A percentile compares a stretch with the other conserved stretches of the same genome.
phyloP scores from a whole-genome alignment of 2,113 vertebrate genomes.

The Pedionomus torquatus region DNA sequence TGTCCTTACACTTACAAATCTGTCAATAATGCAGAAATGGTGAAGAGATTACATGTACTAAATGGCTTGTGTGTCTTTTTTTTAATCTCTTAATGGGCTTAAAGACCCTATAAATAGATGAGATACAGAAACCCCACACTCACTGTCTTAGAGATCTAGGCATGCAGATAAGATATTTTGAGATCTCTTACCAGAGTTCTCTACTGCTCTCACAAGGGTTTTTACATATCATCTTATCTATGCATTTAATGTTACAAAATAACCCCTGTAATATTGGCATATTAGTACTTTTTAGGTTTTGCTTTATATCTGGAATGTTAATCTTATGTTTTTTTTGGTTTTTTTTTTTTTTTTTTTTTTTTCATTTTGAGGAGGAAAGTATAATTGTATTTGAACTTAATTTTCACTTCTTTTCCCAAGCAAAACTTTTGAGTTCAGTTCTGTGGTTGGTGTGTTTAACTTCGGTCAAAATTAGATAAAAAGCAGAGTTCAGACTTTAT shows the following conservation, averaged over 20 bases:
- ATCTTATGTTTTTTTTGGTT: background rate
- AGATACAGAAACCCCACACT: background rate
- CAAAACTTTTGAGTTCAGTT: background rate
- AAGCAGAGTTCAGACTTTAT: background rate
- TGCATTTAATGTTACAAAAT: background rate
- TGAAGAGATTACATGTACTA: background rate
- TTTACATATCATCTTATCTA: background rate
- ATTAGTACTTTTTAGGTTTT: background rate
- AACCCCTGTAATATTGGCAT: background rate
- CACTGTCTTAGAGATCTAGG: background rate
- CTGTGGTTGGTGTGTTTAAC: background rate
- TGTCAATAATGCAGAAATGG: background rate
- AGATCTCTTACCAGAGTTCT: background rate
- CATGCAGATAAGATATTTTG: background rate
- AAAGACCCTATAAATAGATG: background rate
- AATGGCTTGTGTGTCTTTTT: background rate
- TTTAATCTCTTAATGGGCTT: background rate
- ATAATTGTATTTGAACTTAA: background rate
- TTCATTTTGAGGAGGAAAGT: background rate
- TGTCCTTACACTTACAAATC: background rate
- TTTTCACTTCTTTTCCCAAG: background rate
- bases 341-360: too few relatives aligned
- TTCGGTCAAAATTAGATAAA: background rate
- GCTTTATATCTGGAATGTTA: background rate
- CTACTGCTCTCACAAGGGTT: background rate